Percentiles rank a stretch among this genome's conserved stretches.
phyloP scores from a whole-genome alignment of 2,113 vertebrate genomes.

The Notothenia coriiceps region DNA sequence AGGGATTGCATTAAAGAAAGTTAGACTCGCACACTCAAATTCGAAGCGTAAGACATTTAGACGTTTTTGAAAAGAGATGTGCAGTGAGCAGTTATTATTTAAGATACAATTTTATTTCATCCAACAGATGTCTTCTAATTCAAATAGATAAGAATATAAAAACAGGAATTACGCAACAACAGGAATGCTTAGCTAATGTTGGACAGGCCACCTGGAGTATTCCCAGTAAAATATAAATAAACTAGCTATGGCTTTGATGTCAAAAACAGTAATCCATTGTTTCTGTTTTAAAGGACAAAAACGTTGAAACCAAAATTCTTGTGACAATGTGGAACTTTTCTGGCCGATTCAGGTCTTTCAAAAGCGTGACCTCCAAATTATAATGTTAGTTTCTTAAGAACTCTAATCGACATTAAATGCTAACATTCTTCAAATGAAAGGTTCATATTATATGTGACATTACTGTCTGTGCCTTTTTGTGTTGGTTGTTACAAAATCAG shows the following conservation, averaged over 20 bases:
- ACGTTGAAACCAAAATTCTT: background rate
- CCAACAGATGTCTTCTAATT: conserved; percentile 7
- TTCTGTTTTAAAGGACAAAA: background rate
- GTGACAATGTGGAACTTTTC: too few relatives aligned
- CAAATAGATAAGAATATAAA: background rate
- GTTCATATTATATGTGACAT: too few relatives aligned
- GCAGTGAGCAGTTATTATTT: background rate
- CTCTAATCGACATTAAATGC: too few relatives aligned
- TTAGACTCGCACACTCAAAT: background rate
- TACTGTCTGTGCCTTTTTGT: too few relatives aligned
- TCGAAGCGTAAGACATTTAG: background rate
- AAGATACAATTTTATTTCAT: background rate
- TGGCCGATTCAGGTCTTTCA: too few relatives aligned
- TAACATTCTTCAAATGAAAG: too few relatives aligned
- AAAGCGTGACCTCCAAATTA: too few relatives aligned
- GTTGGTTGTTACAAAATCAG: too few relatives aligned
- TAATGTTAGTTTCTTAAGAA: too few relatives aligned
- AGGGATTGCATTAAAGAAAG: conserved; percentile 7
- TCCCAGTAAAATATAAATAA: background rate
- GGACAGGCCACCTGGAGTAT: conserved; percentile 16
- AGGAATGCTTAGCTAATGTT: conserved; percentile 13
- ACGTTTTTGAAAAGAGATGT: background rate
- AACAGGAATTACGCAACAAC: conserved; percentile 10
- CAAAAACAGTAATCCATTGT: background rate
- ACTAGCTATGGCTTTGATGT: background rate